Evolutionary conservation across 2,113 vertebrate genomes (phyloP), one percentile per base, ranked within the genome.

Genomic region (Oreotragus oreotragus): DNA sequence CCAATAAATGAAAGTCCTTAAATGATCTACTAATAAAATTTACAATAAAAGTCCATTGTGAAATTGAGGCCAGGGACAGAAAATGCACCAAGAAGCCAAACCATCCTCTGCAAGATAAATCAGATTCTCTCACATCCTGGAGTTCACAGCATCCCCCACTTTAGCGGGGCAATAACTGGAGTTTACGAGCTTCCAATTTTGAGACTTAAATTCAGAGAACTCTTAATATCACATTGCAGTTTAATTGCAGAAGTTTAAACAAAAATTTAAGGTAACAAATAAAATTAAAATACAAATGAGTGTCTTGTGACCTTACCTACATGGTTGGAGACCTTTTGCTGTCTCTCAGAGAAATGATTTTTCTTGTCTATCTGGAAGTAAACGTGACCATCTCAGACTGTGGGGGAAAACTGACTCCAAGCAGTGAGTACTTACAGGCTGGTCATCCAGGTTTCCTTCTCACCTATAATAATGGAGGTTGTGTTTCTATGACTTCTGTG

Each of bases 211-310:
- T 96, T 90, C 55, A 87, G 70, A 39, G 70, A 94, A 43, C 30
- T 47, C 39, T 62, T 97, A 98, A 88, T 36, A 97, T 19, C 88
- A 91, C 81, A 81, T 73, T 89, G 43, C 70, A 90, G 96, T 25
- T 76, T 87, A 97, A 98, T 0, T 88, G 94, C 4, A 90, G 62
- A 70, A 53, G 0, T n/a, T 97, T 96, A 98, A 97, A 84, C 98
- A 57, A 96, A 76, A 90, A 47, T 76, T 98, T 96, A 88, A 98
- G 92, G 89, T 76, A 97, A 97, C 57, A 97, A 97, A 93, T 96
- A 92, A 96, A 97, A 96, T 90, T 88, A 70, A 91, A 80, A 60
- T 80, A 62, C 27, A 91, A 91, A 23, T 6, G 77, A 81, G 57
- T 84, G 15, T 81, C 70, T 70, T 86, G 7, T 53, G 64, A 98